Percentiles rank a stretch among this genome's conserved stretches.
Evolutionary conservation across 2,888 invertebrate species (phyloP).

Genomic region (Hedya salicella): DNA sequence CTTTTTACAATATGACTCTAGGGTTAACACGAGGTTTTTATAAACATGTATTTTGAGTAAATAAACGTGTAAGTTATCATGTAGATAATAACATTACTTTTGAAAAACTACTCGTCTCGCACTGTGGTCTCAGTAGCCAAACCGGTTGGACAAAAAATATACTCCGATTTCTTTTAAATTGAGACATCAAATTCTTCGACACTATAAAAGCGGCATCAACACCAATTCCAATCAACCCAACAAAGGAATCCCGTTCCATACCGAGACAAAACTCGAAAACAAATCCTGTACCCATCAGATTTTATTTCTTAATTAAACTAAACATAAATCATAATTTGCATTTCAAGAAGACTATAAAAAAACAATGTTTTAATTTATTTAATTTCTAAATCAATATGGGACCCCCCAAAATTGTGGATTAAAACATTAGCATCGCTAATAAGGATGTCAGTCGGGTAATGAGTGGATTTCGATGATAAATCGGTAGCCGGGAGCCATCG

Average conservation of each 20-base stretch:
- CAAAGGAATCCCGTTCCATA: constrained; percentile 32
- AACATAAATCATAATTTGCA: constrained; percentile 40
- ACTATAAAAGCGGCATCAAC: constrained; percentile 31
- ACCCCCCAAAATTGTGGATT: constrained; percentile 54
- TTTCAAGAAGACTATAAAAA: constrained; percentile 32
- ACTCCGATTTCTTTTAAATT: constrained; percentile 16
- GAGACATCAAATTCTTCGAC: constrained; percentile 32
- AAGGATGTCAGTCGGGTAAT: constrained; percentile 59
- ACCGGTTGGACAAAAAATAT: constrained; percentile 23
- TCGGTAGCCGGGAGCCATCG: constrained; percentile 47
- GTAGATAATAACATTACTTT: too few species aligned
- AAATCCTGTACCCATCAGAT: constrained; percentile 29
- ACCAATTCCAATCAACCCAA: constrained; percentile 35
- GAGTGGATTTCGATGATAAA: constrained; percentile 60
- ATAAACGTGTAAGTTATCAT: too few species aligned
- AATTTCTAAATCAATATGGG: constrained; percentile 54
- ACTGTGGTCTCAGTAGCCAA: background rate
- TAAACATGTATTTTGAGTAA: too few species aligned
- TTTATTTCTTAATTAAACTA: constrained; percentile 34
- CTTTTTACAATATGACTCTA: too few species aligned
- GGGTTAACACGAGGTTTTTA: too few species aligned
- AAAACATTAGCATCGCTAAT: constrained; percentile 59
- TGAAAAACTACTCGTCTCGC: too few species aligned
- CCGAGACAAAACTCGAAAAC: constrained; percentile 30
- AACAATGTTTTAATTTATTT: constrained; percentile 39